phyloP scores from a whole-genome alignment of 1,140 invertebrate genomes.

The Euglossa dilemma region DNA sequence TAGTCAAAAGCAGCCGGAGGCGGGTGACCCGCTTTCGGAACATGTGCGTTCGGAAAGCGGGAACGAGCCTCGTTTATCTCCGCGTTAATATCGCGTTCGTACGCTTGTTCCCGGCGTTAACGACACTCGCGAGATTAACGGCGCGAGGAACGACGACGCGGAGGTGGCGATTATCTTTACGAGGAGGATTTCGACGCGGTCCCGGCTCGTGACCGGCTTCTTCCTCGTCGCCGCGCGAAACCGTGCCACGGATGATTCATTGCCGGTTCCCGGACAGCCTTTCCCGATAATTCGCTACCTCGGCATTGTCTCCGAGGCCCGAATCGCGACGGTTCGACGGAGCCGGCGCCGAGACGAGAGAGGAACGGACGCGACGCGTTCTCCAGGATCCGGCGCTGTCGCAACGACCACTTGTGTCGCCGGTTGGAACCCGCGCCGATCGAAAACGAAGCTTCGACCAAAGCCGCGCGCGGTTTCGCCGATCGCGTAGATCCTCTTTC shows the following conservation, averaged over 20 bases:
- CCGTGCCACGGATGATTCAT: conserved; percentile 46
- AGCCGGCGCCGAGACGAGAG: neutral
- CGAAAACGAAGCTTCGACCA: no score
- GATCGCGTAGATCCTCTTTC: conserved; percentile 26
- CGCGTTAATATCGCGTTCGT: conserved; percentile 4
- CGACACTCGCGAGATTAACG: conserved; percentile 41
- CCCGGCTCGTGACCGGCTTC: conserved; percentile 39
- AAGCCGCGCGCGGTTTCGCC: conserved; percentile 33
- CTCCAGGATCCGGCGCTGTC: neutral
- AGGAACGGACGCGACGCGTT: neutral
- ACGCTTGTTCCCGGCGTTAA: conserved; percentile 13
- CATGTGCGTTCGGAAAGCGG: conserved; percentile 1
- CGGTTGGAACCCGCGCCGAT: no score
- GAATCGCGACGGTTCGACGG: neutral
- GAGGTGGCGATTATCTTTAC: conserved; percentile 54
- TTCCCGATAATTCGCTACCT: no score
- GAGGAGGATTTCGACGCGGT: conserved; percentile 34
- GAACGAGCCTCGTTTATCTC: neutral
- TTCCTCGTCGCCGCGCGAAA: conserved; percentile 15
- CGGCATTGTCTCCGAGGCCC: no score
- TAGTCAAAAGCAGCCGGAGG: conserved; percentile 16
- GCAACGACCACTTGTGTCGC: neutral
- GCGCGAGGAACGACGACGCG: conserved; percentile 17
- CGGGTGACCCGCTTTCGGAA: conserved; percentile 31
- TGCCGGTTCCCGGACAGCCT: neutral